Conservation (phyloP, 2,888 invertebrate species). For the Doris montereyensis region DNA sequence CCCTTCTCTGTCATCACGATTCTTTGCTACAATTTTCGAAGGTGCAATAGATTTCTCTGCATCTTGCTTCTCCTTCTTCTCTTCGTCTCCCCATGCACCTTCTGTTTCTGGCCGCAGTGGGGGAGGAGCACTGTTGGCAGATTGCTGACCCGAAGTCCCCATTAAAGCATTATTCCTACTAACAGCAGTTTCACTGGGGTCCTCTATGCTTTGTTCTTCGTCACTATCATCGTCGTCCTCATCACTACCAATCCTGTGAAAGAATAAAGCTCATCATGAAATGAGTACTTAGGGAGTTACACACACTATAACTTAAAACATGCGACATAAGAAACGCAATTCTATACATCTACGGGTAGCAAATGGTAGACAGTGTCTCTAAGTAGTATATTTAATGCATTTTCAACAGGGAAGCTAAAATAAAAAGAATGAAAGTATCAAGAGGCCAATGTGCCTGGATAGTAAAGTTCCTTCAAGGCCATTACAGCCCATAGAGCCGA, state of each 20-base stretch:
- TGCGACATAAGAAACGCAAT: background rate
- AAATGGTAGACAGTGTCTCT: too few relatives aligned
- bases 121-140: background rate
- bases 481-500: too few relatives aligned
- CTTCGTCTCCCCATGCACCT: conserved; percentile 29
- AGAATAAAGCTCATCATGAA: background rate
- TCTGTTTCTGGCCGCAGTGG: conserved; percentile 37
- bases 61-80: conserved; percentile 41
- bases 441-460: too few relatives aligned
- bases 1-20: too few relatives aligned
- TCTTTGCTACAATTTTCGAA: background rate
- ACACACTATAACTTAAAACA: too few relatives aligned
- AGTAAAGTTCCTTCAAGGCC: too few relatives aligned
- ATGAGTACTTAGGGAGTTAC: background rate
- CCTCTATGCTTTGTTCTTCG: conserved; percentile 65
- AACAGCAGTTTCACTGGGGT: conserved; percentile 67
- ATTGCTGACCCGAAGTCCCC: conserved; percentile 32
- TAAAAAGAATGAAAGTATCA: too few relatives aligned
- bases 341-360: background rate
- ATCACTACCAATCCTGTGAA: conserved; percentile 70
- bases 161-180: conserved; percentile 55
- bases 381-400: too few relatives aligned
- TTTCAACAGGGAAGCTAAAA: too few relatives aligned
- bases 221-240: conserved; percentile 71
- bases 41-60: conserved; percentile 20